Conservation (phyloP, 2,888 invertebrate species). For the Agrilus mali region DNA sequence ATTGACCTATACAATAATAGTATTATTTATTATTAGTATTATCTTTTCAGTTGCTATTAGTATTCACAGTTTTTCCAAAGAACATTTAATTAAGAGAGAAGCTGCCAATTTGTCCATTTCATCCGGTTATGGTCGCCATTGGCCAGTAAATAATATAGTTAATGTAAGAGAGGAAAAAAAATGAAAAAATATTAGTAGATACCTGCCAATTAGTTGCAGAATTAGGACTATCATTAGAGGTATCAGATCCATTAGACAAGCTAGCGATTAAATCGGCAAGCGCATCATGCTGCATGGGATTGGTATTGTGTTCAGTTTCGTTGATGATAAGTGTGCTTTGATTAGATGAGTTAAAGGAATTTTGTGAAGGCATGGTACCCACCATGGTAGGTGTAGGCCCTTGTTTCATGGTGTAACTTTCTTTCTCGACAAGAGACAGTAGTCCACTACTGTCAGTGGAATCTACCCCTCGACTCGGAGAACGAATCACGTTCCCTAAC, state of each 20-base stretch:
- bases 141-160: background rate
- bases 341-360: conserved; percentile 13
- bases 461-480: conserved; percentile 20
- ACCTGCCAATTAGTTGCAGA: conserved; percentile 39
- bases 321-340: conserved; percentile 12
- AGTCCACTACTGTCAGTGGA: conserved; percentile 29
- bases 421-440: conserved; percentile 30
- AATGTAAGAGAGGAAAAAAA: conserved; percentile 1
- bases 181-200: conserved; percentile 21
- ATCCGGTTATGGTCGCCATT: too few relatives aligned
- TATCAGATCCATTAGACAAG: conserved; percentile 33
- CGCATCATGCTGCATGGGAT: conserved; percentile 27
- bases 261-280: conserved; percentile 35
- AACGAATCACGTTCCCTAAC: conserved; percentile 24
- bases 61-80: too few relatives aligned
- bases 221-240: conserved; percentile 31
- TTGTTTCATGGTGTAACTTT: conserved; percentile 19
- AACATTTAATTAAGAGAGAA: too few relatives aligned
- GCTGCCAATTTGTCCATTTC: too few relatives aligned
- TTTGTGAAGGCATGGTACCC: conserved; percentile 29
- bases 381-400: conserved; percentile 23
- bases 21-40: too few relatives aligned
- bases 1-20: too few relatives aligned
- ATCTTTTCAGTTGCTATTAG: too few relatives aligned
- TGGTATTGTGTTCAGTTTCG: conserved; percentile 17